Evolutionary conservation across 2,888 invertebrate species (phyloP).

Genomic region (Troides aeacus): DNA sequence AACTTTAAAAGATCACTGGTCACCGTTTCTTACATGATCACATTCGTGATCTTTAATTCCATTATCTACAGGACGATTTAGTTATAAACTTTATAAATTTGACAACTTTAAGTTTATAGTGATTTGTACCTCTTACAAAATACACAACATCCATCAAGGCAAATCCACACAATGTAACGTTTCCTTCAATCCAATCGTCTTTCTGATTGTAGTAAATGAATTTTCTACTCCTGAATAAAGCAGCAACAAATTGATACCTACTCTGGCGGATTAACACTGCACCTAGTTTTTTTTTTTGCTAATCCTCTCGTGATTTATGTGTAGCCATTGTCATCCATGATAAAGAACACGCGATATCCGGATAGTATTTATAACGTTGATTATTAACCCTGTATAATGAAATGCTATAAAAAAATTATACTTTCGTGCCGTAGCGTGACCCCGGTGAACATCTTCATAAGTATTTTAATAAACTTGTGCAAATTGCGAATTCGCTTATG

Average conservation of each 20-base stretch:
- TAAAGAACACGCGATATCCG: slow-evolving; percentile 16
- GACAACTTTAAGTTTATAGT: too few species aligned
- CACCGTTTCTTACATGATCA: too few species aligned
- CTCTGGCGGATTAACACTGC: background rate
- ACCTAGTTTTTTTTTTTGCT: background rate
- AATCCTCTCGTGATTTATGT: slow-evolving; percentile 10
- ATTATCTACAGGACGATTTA: too few species aligned
- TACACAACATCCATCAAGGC: background rate
- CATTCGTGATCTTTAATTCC: too few species aligned
- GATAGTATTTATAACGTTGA: slow-evolving; percentile 6
- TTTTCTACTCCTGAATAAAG: background rate
- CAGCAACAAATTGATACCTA: background rate
- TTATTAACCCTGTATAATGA: slow-evolving; percentile 8
- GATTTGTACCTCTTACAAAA: too few species aligned
- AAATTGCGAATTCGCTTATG: slow-evolving; percentile 35
- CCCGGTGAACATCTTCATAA: slow-evolving; percentile 26
- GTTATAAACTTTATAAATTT: too few species aligned
- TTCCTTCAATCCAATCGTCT: background rate
- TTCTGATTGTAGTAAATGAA: background rate
- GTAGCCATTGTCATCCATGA: background rate
- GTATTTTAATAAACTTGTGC: slow-evolving; percentile 32
- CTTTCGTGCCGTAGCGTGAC: slow-evolving; percentile 22
- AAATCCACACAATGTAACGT: background rate
- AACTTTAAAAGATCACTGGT: too few species aligned
- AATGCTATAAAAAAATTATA: slow-evolving; percentile 3